Evolutionary conservation across 2,113 vertebrate genomes (phyloP).

Genomic region (Archilochus colubris): DNA sequence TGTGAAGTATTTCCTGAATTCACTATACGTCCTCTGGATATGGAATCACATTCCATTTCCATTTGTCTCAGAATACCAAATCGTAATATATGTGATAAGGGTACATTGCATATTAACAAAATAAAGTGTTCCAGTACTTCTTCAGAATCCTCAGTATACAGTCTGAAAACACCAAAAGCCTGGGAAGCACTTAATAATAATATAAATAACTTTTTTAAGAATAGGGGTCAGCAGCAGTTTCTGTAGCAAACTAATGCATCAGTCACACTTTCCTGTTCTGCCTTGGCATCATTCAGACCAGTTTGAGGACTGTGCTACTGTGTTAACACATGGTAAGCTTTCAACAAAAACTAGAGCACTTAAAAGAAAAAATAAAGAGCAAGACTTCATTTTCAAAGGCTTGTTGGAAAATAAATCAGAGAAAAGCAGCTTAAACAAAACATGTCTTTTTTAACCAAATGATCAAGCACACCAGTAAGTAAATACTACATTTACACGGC

Average conservation of each 20-base stretch:
- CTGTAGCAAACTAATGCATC: background rate
- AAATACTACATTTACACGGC: background rate
- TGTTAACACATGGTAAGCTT: background rate
- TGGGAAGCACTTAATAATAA: background rate
- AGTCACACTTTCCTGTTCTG: background rate
- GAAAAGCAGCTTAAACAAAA: constrained; percentile 28
- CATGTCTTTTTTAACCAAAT: constrained; percentile 16
- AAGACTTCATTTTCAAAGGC: constrained; percentile 19
- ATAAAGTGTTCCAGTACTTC: background rate
- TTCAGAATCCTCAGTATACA: background rate
- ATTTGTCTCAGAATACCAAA: constrained; percentile 13
- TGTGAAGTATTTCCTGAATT: background rate
- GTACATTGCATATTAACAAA: background rate
- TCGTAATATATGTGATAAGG: background rate
- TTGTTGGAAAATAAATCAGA: background rate
- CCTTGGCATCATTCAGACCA: background rate
- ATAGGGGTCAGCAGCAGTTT: background rate
- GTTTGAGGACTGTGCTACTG: background rate
- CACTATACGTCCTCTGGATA: background rate
- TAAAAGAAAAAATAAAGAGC: constrained; percentile 9
- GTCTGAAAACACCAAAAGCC: background rate
- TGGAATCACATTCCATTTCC: background rate
- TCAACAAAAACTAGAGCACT: background rate
- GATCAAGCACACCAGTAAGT: constrained; percentile 5
- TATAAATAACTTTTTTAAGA: background rate